Percentiles rank a stretch among this genome's conserved stretches.
These are phyloP conservation scores for Leptoclinus maculatus DNA, from an alignment of 2,797 vertebrate species.

Conservation along the genomic window DNA sequence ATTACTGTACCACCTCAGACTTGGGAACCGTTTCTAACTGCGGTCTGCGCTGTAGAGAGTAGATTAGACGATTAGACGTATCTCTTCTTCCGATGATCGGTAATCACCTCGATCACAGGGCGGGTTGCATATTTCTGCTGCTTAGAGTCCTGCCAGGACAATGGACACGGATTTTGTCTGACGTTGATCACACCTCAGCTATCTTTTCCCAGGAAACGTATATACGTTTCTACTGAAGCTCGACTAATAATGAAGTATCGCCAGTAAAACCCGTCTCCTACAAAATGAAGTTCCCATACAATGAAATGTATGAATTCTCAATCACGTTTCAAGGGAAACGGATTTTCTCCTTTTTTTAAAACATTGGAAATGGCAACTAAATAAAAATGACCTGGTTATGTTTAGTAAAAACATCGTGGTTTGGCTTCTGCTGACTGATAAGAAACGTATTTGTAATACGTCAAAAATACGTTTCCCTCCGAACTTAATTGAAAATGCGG, in stretches of 20 bases:
- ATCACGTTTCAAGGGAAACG: too few species aligned
- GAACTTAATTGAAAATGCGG: too few species aligned
- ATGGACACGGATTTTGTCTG: constrained; percentile 51
- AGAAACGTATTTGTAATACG: too few species aligned
- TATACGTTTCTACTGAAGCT: constrained; percentile 5
- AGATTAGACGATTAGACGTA: constrained; percentile 68
- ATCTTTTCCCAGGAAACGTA: constrained; percentile 55
- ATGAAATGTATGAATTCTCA: too few species aligned
- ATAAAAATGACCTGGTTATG: too few species aligned
- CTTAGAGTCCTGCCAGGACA: constrained; percentile 52
- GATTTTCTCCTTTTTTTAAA: too few species aligned
- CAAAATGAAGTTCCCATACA: too few species aligned
- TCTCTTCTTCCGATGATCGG: constrained; percentile 60
- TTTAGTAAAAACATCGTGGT: too few species aligned
- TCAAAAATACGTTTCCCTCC: too few species aligned
- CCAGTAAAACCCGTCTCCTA: not conserved
- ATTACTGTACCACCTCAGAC: constrained; percentile 75
- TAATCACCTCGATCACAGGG: constrained; percentile 62
- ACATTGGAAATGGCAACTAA: too few species aligned
- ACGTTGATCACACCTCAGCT: constrained; percentile 17
- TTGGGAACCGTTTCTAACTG: constrained; percentile 73
- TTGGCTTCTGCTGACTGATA: too few species aligned
- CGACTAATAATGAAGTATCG: not conserved
- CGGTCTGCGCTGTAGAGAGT: constrained; percentile 58
- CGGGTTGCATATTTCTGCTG: constrained; percentile 62